Base-by-base conservation (phyloP, 30 jellyfish, hydroid and myxozoan species). In the Catostylus mosaicus region DNA sequence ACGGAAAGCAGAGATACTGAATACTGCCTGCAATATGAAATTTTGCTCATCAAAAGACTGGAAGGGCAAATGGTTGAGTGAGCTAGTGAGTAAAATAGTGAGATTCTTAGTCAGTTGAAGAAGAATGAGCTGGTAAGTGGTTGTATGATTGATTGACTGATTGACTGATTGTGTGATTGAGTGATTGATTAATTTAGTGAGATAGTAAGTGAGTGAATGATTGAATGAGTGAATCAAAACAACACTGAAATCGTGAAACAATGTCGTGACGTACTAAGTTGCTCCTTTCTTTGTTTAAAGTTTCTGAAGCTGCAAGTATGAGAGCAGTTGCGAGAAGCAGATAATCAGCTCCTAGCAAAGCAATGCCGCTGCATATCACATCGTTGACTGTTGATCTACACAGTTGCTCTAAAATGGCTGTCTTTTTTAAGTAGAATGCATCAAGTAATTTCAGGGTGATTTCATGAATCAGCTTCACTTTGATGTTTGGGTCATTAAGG, bases 291-390 rank as follows among this genome's bases (percentile, higher is more conserved):
- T 51, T 48, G 43, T 90, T 78, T 29, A 90, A 23, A 1, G 84
- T 43, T 10, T 69, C 69, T 4, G 97, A 46, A 3, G 93, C 96
- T 6, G 97, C 89, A 0, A 70, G 87, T 11, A 90, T 84, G 63
- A 85, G 34, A 0, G 96, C 86, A 0, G 97, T 75, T n/a, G 97
- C 96, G 56, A 90, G 87, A 64, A 84, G 82, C 51, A 90, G 73
- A 30, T 64, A 61, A 51, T 90, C 91, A 30, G 84, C 71, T 24
- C 89, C 96, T 11, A 78, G 77, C 32, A 73, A 16, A 12, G 91
- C 34, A 0, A 70, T 36, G 31, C 46, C 78, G 7, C 73, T 84
- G 24, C 63, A 22, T 24, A 65, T 81, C 57, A 66, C 78, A 1
- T 74, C 89, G 31, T 26, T 65, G 1, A 71, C 35, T 29, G 89